Conservation (phyloP, 2,113 vertebrate genomes). For the Pseudopodoces humilis region DNA sequence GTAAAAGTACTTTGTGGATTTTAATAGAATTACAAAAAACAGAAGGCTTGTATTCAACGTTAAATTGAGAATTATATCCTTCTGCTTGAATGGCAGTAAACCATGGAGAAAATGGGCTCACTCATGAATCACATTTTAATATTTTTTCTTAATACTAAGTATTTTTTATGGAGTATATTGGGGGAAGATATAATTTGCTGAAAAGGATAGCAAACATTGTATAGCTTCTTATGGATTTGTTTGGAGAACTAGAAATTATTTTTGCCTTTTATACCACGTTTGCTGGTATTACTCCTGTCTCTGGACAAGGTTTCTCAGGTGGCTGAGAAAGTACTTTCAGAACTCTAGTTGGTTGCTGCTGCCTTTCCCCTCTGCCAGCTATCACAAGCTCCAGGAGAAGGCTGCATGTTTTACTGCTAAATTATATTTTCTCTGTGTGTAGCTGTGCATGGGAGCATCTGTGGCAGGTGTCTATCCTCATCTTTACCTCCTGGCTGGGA, state of each 20-base stretch:
- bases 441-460: background rate
- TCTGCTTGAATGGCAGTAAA: background rate
- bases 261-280: background rate
- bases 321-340: background rate
- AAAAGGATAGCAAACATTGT: background rate
- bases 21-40: background rate
- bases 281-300: background rate
- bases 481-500: background rate
- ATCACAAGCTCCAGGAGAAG: background rate
- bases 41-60: background rate
- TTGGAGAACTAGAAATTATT: background rate
- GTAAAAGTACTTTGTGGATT: background rate
- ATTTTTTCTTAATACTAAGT: background rate
- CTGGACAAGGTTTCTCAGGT: background rate
- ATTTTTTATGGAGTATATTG: background rate
- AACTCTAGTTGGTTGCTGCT: background rate
- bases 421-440: background rate
- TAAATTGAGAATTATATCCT: background rate
- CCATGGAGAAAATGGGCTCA: background rate
- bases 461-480: background rate
- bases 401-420: background rate
- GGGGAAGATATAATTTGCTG: background rate
- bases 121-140: background rate
- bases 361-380: background rate
- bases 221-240: background rate